Base-by-base conservation (phyloP, 2,113 vertebrate genomes). In the Plectropomus leopardus region DNA sequence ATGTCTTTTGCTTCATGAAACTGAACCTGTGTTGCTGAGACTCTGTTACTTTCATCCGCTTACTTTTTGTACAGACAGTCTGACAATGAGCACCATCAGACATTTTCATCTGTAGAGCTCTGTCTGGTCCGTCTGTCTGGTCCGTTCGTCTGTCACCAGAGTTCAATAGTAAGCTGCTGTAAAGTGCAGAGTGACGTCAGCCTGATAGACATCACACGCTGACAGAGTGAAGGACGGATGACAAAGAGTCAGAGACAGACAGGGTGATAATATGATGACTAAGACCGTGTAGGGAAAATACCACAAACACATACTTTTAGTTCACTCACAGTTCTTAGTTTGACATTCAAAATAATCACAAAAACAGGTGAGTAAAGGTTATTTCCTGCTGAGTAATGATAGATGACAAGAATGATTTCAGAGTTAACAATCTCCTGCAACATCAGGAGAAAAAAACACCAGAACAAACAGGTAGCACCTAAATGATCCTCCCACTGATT, bases 191-290 rank as follows among this genome's bases (percentile, higher is more conserved):
- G 23, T 59, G 72, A 76, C 9, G 71, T 76, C 67, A 78, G 54
- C 40, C 75, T 50, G 83, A 91, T 65, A 80, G 55, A 72, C 48
- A 84, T 89, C 82, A 60, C 72, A 64, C 36, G 65, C 47, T 67
- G 80, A 82, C 53, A 67, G 60, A 77, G 44, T 17, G 58, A 68
- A 26, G 24, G 50, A 10, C 5, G 44, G 66, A 64, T 24, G 60
- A 76, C 36, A 55, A 11, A 23, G 32, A 73, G 50, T 45, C 0
- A 3, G 51, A 76, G 57, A 72, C 63, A 61, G 67, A 66, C 30
- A 59, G 14, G 14, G 17, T 32, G 45, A 60, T 75, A 64, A 61
- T 36, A 9, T 17, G 6, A 57, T 44, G 42, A 57, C 15, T 21
- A 17, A 3, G 32, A 50, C 24, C 1, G 0, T 30, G 47, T 40